Evolutionary conservation across 2,113 vertebrate species (phyloP).

Genomic region (Colinus virginianus): DNA sequence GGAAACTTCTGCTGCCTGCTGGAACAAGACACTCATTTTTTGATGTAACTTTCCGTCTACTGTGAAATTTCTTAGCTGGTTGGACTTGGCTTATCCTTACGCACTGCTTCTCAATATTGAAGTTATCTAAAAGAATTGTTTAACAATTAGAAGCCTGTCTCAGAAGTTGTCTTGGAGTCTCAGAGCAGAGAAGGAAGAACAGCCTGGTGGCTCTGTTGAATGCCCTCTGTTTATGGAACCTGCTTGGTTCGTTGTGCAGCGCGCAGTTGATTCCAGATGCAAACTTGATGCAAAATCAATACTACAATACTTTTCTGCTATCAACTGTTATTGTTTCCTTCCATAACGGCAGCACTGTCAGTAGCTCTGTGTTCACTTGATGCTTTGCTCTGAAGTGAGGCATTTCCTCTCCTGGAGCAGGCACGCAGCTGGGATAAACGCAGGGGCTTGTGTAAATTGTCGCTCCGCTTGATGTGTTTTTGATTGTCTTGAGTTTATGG

Average conservation of each 20-base stretch:
- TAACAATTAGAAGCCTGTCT: background rate
- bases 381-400: background rate
- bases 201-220: background rate
- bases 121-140: background rate
- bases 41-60: background rate
- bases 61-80: background rate
- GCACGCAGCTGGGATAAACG: background rate
- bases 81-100: background rate
- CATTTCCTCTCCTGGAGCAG: background rate
- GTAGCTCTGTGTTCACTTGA: background rate
- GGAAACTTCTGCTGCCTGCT: background rate
- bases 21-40: background rate
- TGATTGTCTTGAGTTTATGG: background rate
- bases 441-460: background rate
- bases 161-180: background rate
- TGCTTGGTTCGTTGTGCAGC: background rate
- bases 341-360: accelerated
- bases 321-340: background rate
- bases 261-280: background rate
- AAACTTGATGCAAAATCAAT: background rate
- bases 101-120: background rate
- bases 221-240: background rate
- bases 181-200: background rate
- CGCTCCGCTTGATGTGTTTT: background rate
- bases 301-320: background rate